These are phyloP conservation scores for Sporophila hypoxantha DNA, from an alignment of 2,113 vertebrate genomes.

Conservation along the genomic window DNA sequence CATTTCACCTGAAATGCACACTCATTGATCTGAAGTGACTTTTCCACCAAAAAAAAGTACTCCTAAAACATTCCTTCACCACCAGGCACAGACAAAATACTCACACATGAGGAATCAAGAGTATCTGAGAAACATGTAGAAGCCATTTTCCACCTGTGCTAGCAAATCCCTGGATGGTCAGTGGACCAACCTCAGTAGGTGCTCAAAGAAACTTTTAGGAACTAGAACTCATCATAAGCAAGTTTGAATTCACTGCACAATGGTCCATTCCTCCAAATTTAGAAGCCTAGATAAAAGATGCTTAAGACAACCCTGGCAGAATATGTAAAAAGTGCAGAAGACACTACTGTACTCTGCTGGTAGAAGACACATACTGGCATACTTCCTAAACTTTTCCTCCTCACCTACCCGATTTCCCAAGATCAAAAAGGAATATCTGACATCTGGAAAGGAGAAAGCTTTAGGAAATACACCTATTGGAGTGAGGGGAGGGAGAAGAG, in stretches of 20 bases:
- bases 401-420: neutral
- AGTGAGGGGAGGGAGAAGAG: neutral
- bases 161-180: neutral
- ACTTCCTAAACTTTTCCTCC: neutral
- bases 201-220: neutral
- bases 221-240: neutral
- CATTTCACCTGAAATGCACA: neutral
- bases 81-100: neutral
- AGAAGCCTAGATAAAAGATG: neutral
- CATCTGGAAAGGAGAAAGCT: neutral
- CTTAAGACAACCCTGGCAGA: neutral
- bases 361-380: fast-evolving
- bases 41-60: neutral
- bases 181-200: fast-evolving
- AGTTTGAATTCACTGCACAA: neutral
- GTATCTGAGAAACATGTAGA: neutral
- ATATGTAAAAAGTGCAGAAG: neutral
- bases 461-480: neutral
- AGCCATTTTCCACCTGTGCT: neutral
- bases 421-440: neutral
- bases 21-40: neutral
- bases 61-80: neutral
- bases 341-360: neutral
- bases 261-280: neutral
- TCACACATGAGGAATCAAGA: neutral